Conservation (phyloP, 2,888 invertebrate species). For the Elgonia sp. region DNA sequence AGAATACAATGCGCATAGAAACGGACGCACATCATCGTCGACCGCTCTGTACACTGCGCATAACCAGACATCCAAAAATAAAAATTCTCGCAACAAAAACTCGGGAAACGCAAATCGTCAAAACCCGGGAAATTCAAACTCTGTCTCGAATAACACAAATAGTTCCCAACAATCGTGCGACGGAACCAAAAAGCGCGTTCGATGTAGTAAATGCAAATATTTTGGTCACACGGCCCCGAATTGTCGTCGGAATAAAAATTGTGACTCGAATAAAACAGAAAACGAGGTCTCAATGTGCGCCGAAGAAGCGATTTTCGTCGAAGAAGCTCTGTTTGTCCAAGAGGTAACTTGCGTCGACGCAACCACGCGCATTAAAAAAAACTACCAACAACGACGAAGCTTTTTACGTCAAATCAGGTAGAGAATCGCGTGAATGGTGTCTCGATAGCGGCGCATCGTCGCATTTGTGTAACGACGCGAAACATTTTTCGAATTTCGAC, state of each 20-base stretch:
- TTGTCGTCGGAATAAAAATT: slow-evolving; percentile 6
- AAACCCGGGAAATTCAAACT: no score
- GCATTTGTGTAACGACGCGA: background rate
- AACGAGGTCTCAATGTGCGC: slow-evolving; percentile 8
- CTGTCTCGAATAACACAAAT: no score
- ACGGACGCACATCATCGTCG: background rate
- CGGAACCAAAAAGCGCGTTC: background rate
- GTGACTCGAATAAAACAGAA: background rate
- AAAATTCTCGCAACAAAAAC: no score
- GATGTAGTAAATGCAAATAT: slow-evolving; percentile 13
- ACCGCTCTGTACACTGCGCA: no score
- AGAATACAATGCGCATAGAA: slow-evolving; percentile 32
- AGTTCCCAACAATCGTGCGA: no score
- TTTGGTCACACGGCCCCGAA: slow-evolving; percentile 15
- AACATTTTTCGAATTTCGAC: background rate
- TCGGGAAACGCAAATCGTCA: no score
- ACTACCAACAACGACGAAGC: background rate
- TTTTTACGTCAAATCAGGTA: background rate
- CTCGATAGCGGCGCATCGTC: slow-evolving; percentile 9
- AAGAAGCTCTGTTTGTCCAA: no score
- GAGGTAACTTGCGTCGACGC: no score
- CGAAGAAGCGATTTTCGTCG: background rate
- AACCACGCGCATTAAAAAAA: no score
- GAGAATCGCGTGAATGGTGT: background rate
- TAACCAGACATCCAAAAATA: no score